Evolutionary conservation across 2,888 invertebrate species (phyloP), one percentile per base, ranked within the genome.

Genomic region (Campaea margaritaria): DNA sequence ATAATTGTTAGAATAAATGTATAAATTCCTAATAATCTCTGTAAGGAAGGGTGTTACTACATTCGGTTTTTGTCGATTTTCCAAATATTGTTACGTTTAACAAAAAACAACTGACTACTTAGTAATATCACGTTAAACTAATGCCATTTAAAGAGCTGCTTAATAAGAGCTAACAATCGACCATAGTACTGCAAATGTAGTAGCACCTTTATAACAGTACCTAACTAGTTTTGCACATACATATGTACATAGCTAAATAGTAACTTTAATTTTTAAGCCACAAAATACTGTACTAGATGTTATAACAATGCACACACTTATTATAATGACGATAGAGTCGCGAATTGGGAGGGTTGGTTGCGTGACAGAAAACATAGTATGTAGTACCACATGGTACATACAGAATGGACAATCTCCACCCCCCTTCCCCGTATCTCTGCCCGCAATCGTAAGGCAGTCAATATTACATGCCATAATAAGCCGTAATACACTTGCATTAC

Each of bases 21-120:
- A 11, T 34, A 34, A 34, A 34, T 34, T 2, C 34, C 10, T 34
- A 34, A 3, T 38, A n/a, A 38, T 38, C 5, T 38, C 38, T 38
- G 13, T 12, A 38, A 38, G 13, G 38, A 38, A 38, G 13, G 38
- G 38, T 38, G 38, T n/a, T 38, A 38, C 38, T n/a, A n/a, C 38
- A 38, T 38, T 38, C 12, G 38, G 21, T 2, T 3, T 21, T 21
- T 21, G 5, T 21, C 21, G 21, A 21, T 21, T 3, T 21, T 21
- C 5, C 5, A 5, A 21, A 21, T 5, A 21, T 21, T 21, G 21
- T 21, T 21, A 21, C 21, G 5, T 21, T 21, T 5, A 21, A 3
- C 21, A 21, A 21, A 5, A 21, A 21, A 21, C 21, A 21, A 21
- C 21, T 21, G 5, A 21, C 21, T 21, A 21, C 3, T 21, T 21